These are phyloP conservation scores for Sicus ferrugineus DNA, from an alignment of 2,888 invertebrate genomes.

Conservation along the genomic window DNA sequence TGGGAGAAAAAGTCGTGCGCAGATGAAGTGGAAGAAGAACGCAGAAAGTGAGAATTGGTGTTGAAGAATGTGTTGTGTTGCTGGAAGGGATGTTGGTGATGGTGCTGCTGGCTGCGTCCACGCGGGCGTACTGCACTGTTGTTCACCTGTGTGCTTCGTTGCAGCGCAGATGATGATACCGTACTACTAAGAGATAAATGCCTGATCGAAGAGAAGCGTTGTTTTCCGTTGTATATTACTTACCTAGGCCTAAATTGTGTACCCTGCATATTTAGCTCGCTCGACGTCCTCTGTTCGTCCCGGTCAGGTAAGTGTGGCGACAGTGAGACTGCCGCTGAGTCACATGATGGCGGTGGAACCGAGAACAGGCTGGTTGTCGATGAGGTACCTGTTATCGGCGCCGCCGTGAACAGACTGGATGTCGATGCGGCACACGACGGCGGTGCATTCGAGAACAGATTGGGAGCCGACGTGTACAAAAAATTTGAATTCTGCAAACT, in stretches of 20 bases:
- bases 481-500: slow-evolving; percentile 38
- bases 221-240: too few species aligned
- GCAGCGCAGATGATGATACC: slow-evolving; percentile 6
- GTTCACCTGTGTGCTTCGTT: slow-evolving; percentile 21
- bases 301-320: slow-evolving; percentile 40
- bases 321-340: slow-evolving; percentile 38
- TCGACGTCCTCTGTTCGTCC: slow-evolving; percentile 25
- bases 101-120: slow-evolving; percentile 33
- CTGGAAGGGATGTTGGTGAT: slow-evolving; percentile 47
- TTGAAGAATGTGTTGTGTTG: slow-evolving; percentile 48
- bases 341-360: slow-evolving; percentile 33
- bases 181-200: slow-evolving; percentile 8
- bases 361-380: slow-evolving; percentile 1
- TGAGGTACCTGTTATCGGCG: too few species aligned
- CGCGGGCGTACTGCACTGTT: slow-evolving; percentile 15
- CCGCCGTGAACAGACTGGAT: slow-evolving; percentile 8
- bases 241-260: slow-evolving; percentile 25
- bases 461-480: slow-evolving; percentile 28
- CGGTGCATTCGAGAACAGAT: slow-evolving; percentile 10
- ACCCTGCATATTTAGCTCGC: slow-evolving; percentile 15
- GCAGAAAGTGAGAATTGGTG: slow-evolving; percentile 40
- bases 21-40: slow-evolving; percentile 41
- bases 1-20: slow-evolving; percentile 52
- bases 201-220: too few species aligned
- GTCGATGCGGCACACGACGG: slow-evolving; percentile 35